Evolutionary conservation across 2,797 vertebrate genomes (phyloP).

Genomic region (Semotilus atromaculatus): DNA sequence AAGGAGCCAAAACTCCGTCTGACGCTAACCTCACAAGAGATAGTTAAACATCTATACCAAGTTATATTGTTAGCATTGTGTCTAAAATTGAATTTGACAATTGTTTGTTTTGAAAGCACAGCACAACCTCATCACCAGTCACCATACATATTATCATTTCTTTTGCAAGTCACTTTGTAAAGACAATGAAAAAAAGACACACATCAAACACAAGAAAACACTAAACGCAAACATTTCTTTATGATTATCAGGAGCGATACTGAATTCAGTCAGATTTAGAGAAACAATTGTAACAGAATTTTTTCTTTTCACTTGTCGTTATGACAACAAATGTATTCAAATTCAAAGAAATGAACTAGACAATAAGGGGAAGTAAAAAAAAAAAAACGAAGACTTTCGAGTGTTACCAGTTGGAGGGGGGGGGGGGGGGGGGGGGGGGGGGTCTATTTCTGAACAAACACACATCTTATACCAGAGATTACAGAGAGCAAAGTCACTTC

Average conservation of each 20-base stretch:
- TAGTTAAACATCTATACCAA: neutral
- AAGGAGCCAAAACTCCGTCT: neutral
- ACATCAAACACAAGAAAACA: neutral
- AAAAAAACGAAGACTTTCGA: conserved; percentile 5
- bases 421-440: accelerated
- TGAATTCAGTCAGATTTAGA: neutral
- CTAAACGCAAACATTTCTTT: neutral
- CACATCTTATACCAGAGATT: conserved; percentile 26
- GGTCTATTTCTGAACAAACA: conserved; percentile 17
- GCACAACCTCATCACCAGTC: conserved; percentile 2
- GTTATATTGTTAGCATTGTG: neutral
- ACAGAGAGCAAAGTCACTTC: conserved; percentile 35
- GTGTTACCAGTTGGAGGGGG: neutral
- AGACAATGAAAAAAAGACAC: neutral
- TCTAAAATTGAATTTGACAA: neutral
- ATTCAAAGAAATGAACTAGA: neutral
- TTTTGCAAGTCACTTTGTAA: neutral
- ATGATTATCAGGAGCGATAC: neutral
- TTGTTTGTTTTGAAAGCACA: conserved; percentile 7
- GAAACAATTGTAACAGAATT: neutral
- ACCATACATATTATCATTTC: conserved; percentile 2
- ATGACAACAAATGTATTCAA: conserved; percentile 8
- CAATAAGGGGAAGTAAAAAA: conserved; percentile 11
- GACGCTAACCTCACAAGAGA: neutral
- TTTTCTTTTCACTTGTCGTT: conserved; percentile 4